These are phyloP conservation scores for Myzus persicae DNA, from an alignment of 1,140 invertebrate genomes.

Conservation along the genomic window DNA sequence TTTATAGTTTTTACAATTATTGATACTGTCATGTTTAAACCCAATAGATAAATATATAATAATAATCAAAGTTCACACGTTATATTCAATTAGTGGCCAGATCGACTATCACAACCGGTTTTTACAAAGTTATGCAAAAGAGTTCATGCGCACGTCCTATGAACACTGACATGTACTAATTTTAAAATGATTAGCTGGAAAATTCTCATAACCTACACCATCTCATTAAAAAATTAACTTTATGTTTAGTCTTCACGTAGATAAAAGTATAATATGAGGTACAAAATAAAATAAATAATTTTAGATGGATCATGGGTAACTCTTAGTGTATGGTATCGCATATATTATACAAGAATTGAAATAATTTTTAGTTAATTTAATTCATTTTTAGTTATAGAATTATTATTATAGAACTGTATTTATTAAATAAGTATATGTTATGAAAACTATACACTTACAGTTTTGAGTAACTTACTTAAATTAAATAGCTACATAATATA, in stretches of 20 bases:
- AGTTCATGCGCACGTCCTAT: neutral
- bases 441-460: neutral
- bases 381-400: neutral
- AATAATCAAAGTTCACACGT: neutral
- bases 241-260: neutral
- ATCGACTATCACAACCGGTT: conserved; percentile 1
- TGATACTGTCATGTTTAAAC: neutral
- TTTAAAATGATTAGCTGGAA: neutral
- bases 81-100: neutral
- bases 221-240: neutral
- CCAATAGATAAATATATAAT: no score
- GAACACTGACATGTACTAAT: neutral
- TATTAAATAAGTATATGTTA: neutral
- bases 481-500: neutral
- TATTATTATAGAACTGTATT: neutral
- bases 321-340: neutral
- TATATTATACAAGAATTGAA: neutral
- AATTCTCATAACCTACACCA: neutral
- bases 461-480: neutral
- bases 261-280: no score
- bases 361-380: conserved; percentile 4
- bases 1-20: neutral
- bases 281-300: neutral
- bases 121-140: conserved; percentile 6
- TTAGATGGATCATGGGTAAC: neutral